Conservation (phyloP, 2,113 vertebrate species). For the Sinocyclocheilus anshuiensis region DNA sequence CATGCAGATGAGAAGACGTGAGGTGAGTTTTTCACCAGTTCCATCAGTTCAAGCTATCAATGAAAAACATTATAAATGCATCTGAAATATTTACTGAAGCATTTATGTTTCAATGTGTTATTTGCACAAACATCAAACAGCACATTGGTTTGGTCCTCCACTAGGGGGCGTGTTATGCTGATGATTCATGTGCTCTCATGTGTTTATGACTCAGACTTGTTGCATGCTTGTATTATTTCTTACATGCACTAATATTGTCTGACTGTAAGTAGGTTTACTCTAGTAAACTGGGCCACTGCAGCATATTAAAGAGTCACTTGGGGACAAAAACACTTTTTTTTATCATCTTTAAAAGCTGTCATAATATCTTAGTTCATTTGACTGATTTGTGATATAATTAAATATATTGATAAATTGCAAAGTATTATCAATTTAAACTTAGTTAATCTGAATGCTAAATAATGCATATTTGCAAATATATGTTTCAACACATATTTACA, state of each 20-base stretch:
- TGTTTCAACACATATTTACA: too few relatives aligned
- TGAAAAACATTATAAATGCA: neutral
- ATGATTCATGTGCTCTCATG: neutral
- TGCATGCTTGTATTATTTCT: conserved; percentile 20
- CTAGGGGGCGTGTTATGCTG: conserved; percentile 58
- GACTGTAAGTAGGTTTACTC: neutral
- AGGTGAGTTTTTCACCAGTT: neutral
- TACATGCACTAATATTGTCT: neutral
- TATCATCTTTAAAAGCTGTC: neutral
- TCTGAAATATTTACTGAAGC: neutral
- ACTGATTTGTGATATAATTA: neutral
- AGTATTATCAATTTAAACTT: neutral
- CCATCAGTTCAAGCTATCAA: neutral
- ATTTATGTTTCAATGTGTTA: neutral
- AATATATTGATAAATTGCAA: neutral
- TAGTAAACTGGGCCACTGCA: neutral
- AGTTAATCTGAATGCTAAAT: neutral
- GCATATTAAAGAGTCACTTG: neutral
- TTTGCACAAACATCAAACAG: neutral
- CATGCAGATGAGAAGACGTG: neutral
- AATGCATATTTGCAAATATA: neutral
- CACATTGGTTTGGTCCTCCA: conserved; percentile 7
- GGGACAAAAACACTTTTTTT: neutral
- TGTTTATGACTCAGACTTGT: conserved; percentile 38
- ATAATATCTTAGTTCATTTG: neutral